Conservation (phyloP, 1,140 invertebrate species). For the Pollicipes pollicipes region DNA sequence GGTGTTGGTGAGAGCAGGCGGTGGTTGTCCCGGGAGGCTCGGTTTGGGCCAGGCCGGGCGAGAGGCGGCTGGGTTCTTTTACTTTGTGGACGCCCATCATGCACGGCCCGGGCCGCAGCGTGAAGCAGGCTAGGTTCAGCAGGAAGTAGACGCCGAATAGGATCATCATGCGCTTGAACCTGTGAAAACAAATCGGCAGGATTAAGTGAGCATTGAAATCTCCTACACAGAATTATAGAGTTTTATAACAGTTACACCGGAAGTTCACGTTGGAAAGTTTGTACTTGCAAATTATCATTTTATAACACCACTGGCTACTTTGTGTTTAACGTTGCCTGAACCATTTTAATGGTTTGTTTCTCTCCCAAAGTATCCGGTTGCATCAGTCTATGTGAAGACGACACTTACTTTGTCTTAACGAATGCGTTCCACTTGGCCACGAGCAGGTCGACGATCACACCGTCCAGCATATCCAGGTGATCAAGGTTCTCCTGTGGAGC, state of each 20-base stretch:
- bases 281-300: too few relatives aligned
- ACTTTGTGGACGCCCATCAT: not conserved
- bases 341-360: too few relatives aligned
- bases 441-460: conserved; percentile 77
- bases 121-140: conserved; percentile 67
- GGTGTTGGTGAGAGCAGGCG: not conserved
- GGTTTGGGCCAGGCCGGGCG: not conserved
- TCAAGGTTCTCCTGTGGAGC: conserved; percentile 80
- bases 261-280: too few relatives aligned
- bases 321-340: too few relatives aligned
- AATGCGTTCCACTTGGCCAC: conserved; percentile 97
- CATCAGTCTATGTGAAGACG: too few relatives aligned
- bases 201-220: too few relatives aligned
- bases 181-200: too few relatives aligned
- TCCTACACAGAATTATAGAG: too few relatives aligned
- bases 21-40: not conserved
- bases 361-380: too few relatives aligned
- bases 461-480: conserved; percentile 90
- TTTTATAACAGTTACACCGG: too few relatives aligned
- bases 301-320: too few relatives aligned
- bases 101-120: conserved; percentile 55
- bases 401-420: conserved; percentile 69
- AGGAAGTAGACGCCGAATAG: conserved; percentile 77
- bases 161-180: conserved; percentile 82
- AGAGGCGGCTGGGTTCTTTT: not conserved